Percentiles rank a stretch among this genome's conserved stretches.
Conservation (phyloP, 2,888 invertebrate species). For the Sinodicranocentrus sp. region DNA sequence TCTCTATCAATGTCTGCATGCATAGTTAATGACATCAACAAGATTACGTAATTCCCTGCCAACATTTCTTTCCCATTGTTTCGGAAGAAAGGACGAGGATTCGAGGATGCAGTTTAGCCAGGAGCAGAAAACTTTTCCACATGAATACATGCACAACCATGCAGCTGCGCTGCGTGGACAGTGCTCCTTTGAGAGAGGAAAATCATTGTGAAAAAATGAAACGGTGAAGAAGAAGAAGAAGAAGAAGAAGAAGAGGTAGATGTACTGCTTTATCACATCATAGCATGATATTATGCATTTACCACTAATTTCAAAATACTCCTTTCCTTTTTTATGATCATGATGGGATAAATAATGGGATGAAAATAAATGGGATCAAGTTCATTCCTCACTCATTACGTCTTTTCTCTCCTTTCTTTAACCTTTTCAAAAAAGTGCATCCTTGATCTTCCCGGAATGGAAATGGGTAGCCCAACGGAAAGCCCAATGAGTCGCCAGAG, state of each 20-base stretch:
- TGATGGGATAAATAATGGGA: slow-evolving; percentile 7
- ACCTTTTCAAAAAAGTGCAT: not conserved
- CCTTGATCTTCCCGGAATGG: slow-evolving; percentile 24
- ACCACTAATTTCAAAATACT: slow-evolving; percentile 21
- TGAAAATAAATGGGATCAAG: slow-evolving; percentile 20
- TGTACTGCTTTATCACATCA: slow-evolving; percentile 15
- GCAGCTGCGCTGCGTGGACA: too few species aligned
- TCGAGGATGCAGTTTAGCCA: not conserved
- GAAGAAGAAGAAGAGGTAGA: slow-evolving; percentile 27
- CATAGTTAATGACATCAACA: slow-evolving; percentile 18
- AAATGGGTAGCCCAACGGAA: not conserved
- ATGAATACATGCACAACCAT: too few species aligned
- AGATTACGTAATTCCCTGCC: slow-evolving; percentile 31
- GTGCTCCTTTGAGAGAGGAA: not conserved
- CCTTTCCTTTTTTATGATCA: slow-evolving; percentile 2
- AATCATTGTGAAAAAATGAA: too few species aligned
- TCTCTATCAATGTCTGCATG: not conserved
- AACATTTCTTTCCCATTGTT: not conserved
- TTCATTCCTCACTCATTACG: not conserved
- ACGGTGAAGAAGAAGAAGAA: slow-evolving; percentile 32
- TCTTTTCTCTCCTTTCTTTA: not conserved
- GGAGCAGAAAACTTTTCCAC: not conserved
- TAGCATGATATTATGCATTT: slow-evolving; percentile 38
- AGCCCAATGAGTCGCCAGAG: not conserved
- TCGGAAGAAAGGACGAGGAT: not conserved